Conservation (phyloP, 92 coral and sea anemone species). For the Actinernus sp. region DNA sequence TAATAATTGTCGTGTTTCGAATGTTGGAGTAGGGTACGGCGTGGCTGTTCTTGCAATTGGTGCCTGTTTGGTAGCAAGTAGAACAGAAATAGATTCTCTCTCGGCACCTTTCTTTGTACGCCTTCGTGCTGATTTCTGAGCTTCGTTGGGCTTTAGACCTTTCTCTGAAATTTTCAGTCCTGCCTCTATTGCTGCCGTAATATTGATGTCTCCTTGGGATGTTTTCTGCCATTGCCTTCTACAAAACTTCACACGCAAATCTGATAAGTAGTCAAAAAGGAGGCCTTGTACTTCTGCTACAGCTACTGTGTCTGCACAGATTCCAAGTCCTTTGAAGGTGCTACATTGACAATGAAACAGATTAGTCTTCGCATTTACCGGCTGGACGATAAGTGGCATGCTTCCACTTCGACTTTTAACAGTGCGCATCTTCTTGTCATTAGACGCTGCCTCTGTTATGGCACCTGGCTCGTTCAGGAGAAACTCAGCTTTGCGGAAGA, state of each 20-base stretch:
- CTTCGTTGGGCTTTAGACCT: slow-evolving; percentile 7
- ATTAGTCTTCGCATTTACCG: slow-evolving; percentile 10
- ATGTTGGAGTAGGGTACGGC: not conserved
- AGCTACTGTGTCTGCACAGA: slow-evolving; percentile 40
- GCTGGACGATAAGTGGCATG: slow-evolving; percentile 22
- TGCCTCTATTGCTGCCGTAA: slow-evolving; percentile 15
- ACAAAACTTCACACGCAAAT: slow-evolving; percentile 5
- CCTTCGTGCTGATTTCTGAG: not conserved
- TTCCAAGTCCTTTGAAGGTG: slow-evolving; percentile 9
- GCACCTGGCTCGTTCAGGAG: slow-evolving; percentile 36
- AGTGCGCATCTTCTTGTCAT: slow-evolving; percentile 17
- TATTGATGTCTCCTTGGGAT: slow-evolving; percentile 1
- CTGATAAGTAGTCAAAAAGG: slow-evolving; percentile 10
- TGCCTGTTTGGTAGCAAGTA: not conserved
- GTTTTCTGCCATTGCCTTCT: slow-evolving; percentile 1
- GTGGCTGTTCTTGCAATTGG: not conserved
- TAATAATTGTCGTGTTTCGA: too few species aligned
- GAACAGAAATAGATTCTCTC: too few species aligned
- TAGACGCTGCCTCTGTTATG: slow-evolving; percentile 26
- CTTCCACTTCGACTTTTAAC: slow-evolving; percentile 22
- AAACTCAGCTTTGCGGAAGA: slow-evolving; percentile 16
- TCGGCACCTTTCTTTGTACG: not conserved
- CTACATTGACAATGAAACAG: slow-evolving; percentile 13
- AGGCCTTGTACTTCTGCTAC: slow-evolving; percentile 19
- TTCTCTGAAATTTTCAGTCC: not conserved